A percentile compares a stretch with the other conserved stretches of the same genome.
These are phyloP conservation scores for Molorchus minor DNA, from an alignment of 2,888 invertebrate genomes.

Conservation along the genomic window DNA sequence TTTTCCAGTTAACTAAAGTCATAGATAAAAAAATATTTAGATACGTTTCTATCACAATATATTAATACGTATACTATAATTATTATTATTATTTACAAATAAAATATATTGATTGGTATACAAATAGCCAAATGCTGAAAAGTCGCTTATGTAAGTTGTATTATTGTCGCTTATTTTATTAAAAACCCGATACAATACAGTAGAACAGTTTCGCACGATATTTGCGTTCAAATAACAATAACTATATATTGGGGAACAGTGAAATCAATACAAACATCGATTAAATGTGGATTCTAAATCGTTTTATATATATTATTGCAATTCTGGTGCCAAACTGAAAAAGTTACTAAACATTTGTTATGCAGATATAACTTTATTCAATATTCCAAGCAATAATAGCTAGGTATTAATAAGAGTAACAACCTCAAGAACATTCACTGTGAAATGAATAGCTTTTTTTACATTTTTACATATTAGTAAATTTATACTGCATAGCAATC, in stretches of 20 bases:
- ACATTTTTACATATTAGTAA: slow-evolving; percentile 37
- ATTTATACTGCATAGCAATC: slow-evolving; percentile 50
- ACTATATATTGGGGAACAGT: slow-evolving; percentile 60
- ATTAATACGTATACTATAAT: slow-evolving; percentile 57
- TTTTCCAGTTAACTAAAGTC: slow-evolving; percentile 59
- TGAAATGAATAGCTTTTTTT: slow-evolving; percentile 28
- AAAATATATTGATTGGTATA: slow-evolving; percentile 39
- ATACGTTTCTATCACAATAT: slow-evolving; percentile 60
- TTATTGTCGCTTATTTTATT: slow-evolving; percentile 56
- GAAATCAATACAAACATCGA: slow-evolving; percentile 59
- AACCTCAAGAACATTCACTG: slow-evolving; percentile 12
- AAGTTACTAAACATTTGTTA: slow-evolving; percentile 59
- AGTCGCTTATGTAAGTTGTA: slow-evolving; percentile 59
- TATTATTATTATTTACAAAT: slow-evolving; percentile 24
- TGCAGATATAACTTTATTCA: slow-evolving; percentile 49
- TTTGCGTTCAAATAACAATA: slow-evolving; percentile 41
- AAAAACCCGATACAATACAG: slow-evolving; percentile 25
- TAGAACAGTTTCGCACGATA: slow-evolving; percentile 47
- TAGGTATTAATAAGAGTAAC: slow-evolving; percentile 19
- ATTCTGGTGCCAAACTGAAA: slow-evolving; percentile 62
- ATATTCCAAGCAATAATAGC: slow-evolving; percentile 48
- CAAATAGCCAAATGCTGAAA: slow-evolving; percentile 47
- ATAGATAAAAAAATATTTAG: slow-evolving; percentile 59
- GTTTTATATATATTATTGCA: slow-evolving; percentile 52
- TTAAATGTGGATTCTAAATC: slow-evolving; percentile 60